Percentiles rank a stretch among this genome's conserved stretches.
These are phyloP conservation scores for Mugil cephalus DNA, from an alignment of 2,113 vertebrate genomes.

Conservation along the genomic window DNA sequence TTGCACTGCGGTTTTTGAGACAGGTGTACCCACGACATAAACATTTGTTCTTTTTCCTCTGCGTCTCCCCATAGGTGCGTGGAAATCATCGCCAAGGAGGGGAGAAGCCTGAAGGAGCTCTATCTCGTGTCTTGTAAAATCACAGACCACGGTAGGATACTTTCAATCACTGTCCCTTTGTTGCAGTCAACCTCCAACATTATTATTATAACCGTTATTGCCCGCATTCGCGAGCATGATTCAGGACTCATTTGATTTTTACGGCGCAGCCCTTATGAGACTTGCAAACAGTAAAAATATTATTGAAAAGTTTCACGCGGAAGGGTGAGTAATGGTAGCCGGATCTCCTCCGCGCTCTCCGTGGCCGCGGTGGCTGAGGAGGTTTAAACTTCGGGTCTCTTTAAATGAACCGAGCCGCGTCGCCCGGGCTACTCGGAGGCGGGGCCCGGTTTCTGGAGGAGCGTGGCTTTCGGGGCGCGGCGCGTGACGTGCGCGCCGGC, in stretches of 20 bases:
- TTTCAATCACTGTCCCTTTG: slow-evolving; percentile 71
- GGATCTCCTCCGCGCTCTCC: slow-evolving; percentile 36
- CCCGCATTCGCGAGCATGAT: slow-evolving; percentile 41
- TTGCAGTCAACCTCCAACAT: slow-evolving; percentile 66
- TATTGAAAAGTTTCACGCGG: slow-evolving; percentile 74
- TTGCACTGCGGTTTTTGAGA: slow-evolving; percentile 14
- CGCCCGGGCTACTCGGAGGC: not conserved
- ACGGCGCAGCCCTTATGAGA: slow-evolving; percentile 54
- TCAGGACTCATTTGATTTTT: slow-evolving; percentile 69
- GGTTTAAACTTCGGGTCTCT: slow-evolving; percentile 12
- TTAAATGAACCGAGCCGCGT: not conserved
- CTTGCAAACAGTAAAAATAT: slow-evolving; percentile 73
- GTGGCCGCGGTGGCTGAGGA: not conserved
- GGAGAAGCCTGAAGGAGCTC: slow-evolving; percentile 94
- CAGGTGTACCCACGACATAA: slow-evolving; percentile 1
- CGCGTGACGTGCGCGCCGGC: not conserved
- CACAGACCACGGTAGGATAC: slow-evolving; percentile 94
- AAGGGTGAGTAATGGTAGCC: slow-evolving; percentile 43
- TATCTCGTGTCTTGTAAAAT: slow-evolving; percentile 99
- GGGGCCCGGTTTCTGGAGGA: slow-evolving; percentile 1
- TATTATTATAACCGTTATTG: slow-evolving; percentile 69
- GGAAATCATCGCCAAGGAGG: slow-evolving; percentile 99
- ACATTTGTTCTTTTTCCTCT: slow-evolving; percentile 50
- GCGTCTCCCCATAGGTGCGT: slow-evolving; percentile 92
- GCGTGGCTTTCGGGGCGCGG: not conserved